Percentiles rank a stretch among this genome's conserved stretches.
Evolutionary conservation across 2,888 invertebrate species (phyloP).

Genomic region (Sthenelais limicola): DNA sequence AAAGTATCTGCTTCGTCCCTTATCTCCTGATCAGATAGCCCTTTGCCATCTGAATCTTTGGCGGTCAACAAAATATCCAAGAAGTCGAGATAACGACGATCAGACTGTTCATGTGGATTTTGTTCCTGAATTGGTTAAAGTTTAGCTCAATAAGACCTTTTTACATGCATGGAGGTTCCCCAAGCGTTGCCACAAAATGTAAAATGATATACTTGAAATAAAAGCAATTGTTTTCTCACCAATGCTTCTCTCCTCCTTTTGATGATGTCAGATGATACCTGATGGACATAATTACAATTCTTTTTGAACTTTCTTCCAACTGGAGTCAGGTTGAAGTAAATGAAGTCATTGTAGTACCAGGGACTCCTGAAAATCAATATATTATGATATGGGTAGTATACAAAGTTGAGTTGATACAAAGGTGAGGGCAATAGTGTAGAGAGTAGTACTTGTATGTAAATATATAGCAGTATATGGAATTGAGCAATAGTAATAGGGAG

Average conservation of each 20-base stretch:
- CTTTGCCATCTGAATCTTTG: conserved; percentile 57
- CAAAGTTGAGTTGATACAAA: too few relatives aligned
- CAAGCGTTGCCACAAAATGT: too few relatives aligned
- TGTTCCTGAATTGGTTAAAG: too few relatives aligned
- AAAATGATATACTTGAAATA: background rate
- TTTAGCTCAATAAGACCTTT: too few relatives aligned
- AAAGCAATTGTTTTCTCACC: conserved; percentile 28
- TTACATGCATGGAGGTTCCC: too few relatives aligned
- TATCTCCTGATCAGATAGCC: conserved; percentile 61
- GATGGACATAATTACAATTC: conserved; percentile 45
- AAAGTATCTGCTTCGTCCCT: conserved; percentile 62
- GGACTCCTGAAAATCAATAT: too few relatives aligned
- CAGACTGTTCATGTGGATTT: too few relatives aligned
- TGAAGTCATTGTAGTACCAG: conserved; percentile 47
- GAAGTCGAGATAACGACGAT: conserved; percentile 47
- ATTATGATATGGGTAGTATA: too few relatives aligned
- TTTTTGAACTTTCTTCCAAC: conserved; percentile 40
- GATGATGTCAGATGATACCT: conserved; percentile 45
- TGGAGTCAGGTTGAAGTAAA: conserved; percentile 45
- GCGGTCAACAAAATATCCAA: conserved; percentile 51
- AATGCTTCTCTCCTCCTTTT: conserved; percentile 32
- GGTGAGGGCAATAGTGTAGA: too few relatives aligned
- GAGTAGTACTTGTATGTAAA: too few relatives aligned
- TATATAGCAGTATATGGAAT: too few relatives aligned
- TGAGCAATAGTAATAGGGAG: too few relatives aligned